These are phyloP conservation scores for Argyra leucocephala DNA, from an alignment of 2,888 invertebrate species.

Conservation along the genomic window DNA sequence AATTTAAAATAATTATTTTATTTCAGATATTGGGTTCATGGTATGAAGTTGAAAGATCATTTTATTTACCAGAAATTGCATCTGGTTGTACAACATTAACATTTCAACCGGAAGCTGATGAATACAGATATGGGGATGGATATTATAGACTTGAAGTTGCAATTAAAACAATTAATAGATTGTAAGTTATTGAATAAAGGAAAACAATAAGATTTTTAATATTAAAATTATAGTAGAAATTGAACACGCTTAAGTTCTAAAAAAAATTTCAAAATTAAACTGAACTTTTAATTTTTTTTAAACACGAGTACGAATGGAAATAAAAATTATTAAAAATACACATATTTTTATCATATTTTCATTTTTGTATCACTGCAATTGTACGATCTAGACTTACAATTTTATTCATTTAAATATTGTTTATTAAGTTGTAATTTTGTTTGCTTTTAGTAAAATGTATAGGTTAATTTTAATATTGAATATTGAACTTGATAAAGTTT, in stretches of 20 bases:
- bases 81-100: conserved; percentile 59
- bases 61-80: conserved; percentile 62
- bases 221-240: too few species aligned
- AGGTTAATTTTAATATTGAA: too few species aligned
- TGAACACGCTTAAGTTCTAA: background rate
- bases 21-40: conserved; percentile 53
- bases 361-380: too few species aligned
- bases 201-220: too few species aligned
- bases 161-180: conserved; percentile 55
- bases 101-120: conserved; percentile 42
- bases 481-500: too few species aligned
- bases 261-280: background rate
- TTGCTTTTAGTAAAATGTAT: background rate
- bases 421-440: background rate
- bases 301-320: too few species aligned
- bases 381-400: too few species aligned
- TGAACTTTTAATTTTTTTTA: too few species aligned
- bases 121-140: conserved; percentile 43
- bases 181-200: conserved; percentile 47
- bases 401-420: too few species aligned
- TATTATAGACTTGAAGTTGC: conserved; percentile 52
- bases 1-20: background rate
- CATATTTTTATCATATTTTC: too few species aligned
- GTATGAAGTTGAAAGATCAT: conserved; percentile 68
- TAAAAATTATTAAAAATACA: too few species aligned